Conservation (phyloP, 2,888 invertebrate species). For the Lochmaea capreae region DNA sequence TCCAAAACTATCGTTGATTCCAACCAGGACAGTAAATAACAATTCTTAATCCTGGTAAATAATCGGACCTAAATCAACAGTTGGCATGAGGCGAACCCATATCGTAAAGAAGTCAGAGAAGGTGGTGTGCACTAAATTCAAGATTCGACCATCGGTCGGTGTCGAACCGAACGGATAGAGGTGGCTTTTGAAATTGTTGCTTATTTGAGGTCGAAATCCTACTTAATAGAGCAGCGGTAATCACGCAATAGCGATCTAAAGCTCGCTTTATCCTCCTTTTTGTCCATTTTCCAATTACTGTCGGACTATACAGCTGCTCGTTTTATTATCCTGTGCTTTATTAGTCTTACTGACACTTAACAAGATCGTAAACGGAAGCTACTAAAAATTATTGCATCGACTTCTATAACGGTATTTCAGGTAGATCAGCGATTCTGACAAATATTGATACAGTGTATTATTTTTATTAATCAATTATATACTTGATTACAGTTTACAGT, state of each 20-base stretch:
- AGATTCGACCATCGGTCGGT: slow-evolving; percentile 5
- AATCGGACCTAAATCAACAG: slow-evolving; percentile 19
- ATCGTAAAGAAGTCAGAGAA: slow-evolving; percentile 27
- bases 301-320: slow-evolving; percentile 30
- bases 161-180: slow-evolving; percentile 26
- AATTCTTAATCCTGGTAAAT: neutral
- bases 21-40: neutral
- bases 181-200: slow-evolving; percentile 41
- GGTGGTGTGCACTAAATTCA: slow-evolving; percentile 15
- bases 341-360: slow-evolving; percentile 15
- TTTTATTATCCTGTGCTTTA: slow-evolving; percentile 27
- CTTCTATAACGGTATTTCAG: neutral
- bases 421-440: no score
- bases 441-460: no score
- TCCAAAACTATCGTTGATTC: neutral
- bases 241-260: slow-evolving; percentile 45
- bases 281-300: slow-evolving; percentile 41
- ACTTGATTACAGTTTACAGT: no score
- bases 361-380: slow-evolving; percentile 17
- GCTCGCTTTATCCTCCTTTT: slow-evolving; percentile 33
- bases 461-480: no score
- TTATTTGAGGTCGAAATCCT: slow-evolving; percentile 41
- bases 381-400: slow-evolving; percentile 58
- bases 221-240: slow-evolving; percentile 44
- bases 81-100: slow-evolving; percentile 20